Evolutionary conservation across 2,888 invertebrate genomes (phyloP).

Genomic region (Watsonalla binaria): DNA sequence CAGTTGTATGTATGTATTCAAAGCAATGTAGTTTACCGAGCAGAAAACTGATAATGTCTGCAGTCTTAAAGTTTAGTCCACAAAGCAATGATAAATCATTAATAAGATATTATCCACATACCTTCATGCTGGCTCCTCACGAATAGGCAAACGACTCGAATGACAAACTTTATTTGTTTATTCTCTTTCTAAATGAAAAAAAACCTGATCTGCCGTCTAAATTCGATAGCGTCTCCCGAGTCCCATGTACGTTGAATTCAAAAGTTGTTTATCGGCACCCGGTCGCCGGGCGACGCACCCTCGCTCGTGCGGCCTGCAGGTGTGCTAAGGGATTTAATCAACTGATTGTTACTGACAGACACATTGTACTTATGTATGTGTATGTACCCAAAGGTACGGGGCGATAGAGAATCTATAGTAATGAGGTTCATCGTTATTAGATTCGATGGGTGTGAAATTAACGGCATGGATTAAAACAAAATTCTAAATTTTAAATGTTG

Average conservation of each 20-base stretch:
- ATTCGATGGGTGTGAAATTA: no score
- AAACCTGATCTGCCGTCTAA: not conserved
- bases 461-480: no score
- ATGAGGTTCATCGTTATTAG: not conserved
- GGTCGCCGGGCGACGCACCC: constrained; percentile 52
- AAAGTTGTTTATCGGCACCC: constrained; percentile 57
- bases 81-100: no score
- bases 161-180: no score
- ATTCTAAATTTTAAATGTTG: no score
- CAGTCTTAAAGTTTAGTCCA: no score
- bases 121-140: no score
- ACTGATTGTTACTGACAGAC: constrained; percentile 62
- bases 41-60: no score
- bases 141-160: no score
- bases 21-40: no score
- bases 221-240: not conserved
- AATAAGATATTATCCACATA: no score
- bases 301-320: constrained; percentile 50
- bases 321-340: constrained; percentile 71
- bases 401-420: constrained; percentile 1
- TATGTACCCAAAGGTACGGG: not conserved
- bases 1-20: no score
- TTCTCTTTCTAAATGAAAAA: not conserved
- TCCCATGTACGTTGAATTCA: constrained; percentile 35
- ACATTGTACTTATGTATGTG: constrained; percentile 20